Evolutionary conservation across 1,140 invertebrate genomes (phyloP), one percentile per base, ranked within the genome.

Genomic region (Diorhabda elongata): DNA sequence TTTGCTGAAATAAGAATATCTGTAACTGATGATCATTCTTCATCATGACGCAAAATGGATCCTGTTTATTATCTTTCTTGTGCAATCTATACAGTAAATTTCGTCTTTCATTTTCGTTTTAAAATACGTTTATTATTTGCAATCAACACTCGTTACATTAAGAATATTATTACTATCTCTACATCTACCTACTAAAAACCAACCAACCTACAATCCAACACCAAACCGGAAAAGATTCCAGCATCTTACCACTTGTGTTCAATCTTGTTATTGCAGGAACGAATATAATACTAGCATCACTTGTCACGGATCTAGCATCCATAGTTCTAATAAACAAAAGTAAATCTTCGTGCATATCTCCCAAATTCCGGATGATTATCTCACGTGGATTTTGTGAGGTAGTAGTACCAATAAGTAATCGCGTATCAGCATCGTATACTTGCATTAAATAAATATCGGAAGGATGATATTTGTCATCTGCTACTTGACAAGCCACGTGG

Each of bases 271-370:
- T 71, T 42, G 67, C 67, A 7, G 78, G 75, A 44, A 75, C 78
- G 75, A 84, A 83, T n/a, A 86, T 79, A 47, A 85, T 81, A 64
- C 82, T 82, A 8, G 85, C 83, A 71, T 86, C 84, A 78, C 85
- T 86, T 61, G 82, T 83, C 42, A 82, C 79, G 3, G 78, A 75
- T 71, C 82, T 80, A n/a, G 81, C 77, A 63, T 82, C 82, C 78
- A 85, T 83, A 45, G 84, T 81, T 71, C 84, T 79, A 60, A 86
- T 75, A 70, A 84, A 85, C 42, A 86, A 78, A 47, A 85, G 76
- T 61, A 86, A 80, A 66, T 83, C 83, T 8, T 83, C 80, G 65
- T 81, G 77, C 61, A 84, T 81, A 42, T 77, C 77, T 8, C 84
- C 82, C 58, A 86, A 77, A 74, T 83, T 73, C 41, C 81, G 81